phyloP scores from a whole-genome alignment of 2,113 vertebrate genomes.

The Indicator maculatus region DNA sequence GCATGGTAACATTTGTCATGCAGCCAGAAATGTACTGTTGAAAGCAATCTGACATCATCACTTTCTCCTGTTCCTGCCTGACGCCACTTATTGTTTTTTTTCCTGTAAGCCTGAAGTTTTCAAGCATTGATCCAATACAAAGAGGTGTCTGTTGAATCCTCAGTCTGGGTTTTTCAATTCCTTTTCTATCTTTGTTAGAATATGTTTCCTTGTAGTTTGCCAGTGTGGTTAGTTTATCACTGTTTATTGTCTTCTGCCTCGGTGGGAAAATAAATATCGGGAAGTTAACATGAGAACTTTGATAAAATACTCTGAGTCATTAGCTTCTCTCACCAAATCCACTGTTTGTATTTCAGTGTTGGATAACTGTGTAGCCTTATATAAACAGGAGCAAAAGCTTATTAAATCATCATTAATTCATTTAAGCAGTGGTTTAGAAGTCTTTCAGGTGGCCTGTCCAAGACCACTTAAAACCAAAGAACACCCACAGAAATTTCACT shows the following conservation, averaged over 20 bases:
- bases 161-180: not conserved
- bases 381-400: not conserved
- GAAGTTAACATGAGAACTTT: not conserved
- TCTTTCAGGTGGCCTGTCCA: not conserved
- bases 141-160: not conserved
- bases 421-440: not conserved
- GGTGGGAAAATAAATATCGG: conserved; percentile 1
- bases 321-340: not conserved
- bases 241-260: not conserved
- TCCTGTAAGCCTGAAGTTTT: not conserved
- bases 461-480: not conserved
- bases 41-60: not conserved
- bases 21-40: not conserved
- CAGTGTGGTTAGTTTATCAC: not conserved
- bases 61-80: not conserved
- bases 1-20: not conserved
- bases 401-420: not conserved
- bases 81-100: not conserved
- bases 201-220: not conserved
- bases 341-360: not conserved
- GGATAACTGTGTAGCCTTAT: not conserved
- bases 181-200: not conserved
- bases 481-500: not conserved
- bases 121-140: not conserved
- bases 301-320: not conserved